These are phyloP conservation scores for Talpa occidentalis DNA, from an alignment of 2,113 vertebrate species.

Conservation along the genomic window DNA sequence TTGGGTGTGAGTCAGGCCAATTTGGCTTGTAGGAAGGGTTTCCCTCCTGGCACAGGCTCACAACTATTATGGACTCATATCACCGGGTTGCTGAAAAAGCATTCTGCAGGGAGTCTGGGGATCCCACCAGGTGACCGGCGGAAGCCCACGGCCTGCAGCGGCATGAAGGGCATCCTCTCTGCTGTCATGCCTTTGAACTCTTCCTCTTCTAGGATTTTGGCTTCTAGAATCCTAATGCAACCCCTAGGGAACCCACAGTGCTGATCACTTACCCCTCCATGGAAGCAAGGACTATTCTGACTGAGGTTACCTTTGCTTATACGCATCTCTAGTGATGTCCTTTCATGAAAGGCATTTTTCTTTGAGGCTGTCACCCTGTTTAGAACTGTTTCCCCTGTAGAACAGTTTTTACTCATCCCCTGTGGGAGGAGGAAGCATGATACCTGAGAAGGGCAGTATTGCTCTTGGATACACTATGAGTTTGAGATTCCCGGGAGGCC, in stretches of 20 bases:
- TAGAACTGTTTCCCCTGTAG: too few relatives aligned
- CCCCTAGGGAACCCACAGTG: neutral
- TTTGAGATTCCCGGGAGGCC: neutral
- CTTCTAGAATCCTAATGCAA: neutral
- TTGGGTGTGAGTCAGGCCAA: slow-evolving; percentile 35
- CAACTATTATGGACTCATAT: slow-evolving; percentile 29
- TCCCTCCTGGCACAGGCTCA: slow-evolving; percentile 40
- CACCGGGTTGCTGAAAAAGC: neutral
- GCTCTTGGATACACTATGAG: neutral
- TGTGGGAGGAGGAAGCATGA: neutral
- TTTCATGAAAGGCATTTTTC: too few relatives aligned
- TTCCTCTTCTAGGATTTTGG: neutral
- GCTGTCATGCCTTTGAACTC: neutral
- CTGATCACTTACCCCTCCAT: neutral
- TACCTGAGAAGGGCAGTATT: neutral
- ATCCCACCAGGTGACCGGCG: too few relatives aligned
- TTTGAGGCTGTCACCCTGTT: too few relatives aligned
- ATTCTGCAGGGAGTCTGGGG: neutral
- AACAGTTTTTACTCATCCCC: neutral
- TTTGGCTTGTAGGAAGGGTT: slow-evolving; percentile 52
- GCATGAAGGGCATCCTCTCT: too few relatives aligned
- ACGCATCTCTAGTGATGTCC: too few relatives aligned
- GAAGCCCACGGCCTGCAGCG: neutral
- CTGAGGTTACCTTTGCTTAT: neutral
- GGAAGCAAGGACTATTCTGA: neutral